Conservation (phyloP, 1,140 invertebrate genomes). For the Euwallacea similis region DNA sequence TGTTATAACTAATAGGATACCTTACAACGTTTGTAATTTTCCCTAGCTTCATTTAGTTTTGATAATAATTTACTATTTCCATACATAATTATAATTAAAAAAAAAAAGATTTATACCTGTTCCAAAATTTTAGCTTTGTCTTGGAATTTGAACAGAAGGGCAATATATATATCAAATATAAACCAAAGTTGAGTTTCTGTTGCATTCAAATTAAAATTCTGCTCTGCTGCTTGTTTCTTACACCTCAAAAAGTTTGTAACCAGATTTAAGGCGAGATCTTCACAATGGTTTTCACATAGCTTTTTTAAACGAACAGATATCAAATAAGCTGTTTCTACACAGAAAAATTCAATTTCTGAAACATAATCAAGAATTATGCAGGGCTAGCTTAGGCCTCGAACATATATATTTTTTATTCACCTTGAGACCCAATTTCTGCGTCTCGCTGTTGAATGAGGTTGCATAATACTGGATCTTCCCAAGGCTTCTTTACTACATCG, state of each 20-base stretch:
- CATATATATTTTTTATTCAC: conserved; percentile 38
- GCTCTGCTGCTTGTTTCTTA: conserved; percentile 44
- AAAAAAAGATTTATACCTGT: conserved; percentile 38
- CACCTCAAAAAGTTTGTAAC: conserved; percentile 51
- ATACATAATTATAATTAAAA: conserved; percentile 1
- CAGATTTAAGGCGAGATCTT: conserved; percentile 52
- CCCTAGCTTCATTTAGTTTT: too few species aligned
- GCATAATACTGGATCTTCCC: conserved; percentile 47
- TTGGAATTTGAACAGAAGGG: conserved; percentile 48
- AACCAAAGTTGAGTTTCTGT: conserved; percentile 51
- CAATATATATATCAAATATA: conserved; percentile 52
- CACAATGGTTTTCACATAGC: conserved; percentile 52
- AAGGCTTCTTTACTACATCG: conserved; percentile 50
- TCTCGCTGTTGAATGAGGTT: conserved; percentile 44
- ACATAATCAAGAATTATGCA: conserved; percentile 27
- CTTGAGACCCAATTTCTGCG: conserved; percentile 45
- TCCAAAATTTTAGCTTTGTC: conserved; percentile 45
- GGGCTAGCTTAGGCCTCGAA: background rate
- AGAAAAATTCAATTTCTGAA: conserved; percentile 52
- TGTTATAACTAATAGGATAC: too few species aligned
- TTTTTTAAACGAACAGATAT: conserved; percentile 52
- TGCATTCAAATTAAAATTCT: conserved; percentile 49
- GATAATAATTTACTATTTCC: too few species aligned
- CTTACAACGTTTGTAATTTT: too few species aligned
- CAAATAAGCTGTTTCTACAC: conserved; percentile 51